phyloP scores from a whole-genome alignment of 2,797 vertebrate species.

The Halcyon chelicuti region DNA sequence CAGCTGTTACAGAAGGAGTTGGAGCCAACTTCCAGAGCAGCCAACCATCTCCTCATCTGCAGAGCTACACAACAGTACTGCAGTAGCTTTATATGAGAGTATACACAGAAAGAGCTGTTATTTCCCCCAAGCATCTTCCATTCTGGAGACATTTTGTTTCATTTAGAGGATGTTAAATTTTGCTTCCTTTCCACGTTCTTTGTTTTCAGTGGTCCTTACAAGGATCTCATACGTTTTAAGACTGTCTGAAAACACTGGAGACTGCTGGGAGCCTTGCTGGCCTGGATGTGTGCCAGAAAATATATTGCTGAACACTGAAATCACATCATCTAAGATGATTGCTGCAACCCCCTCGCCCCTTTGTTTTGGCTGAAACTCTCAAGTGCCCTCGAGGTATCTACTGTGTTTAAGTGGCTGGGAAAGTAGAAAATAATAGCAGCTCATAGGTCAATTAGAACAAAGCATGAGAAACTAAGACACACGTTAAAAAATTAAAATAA shows the following conservation, averaged over 20 bases:
- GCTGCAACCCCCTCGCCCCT: slow-evolving; percentile 41
- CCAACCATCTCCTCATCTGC: background rate
- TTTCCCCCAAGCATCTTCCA: background rate
- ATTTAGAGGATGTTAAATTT: background rate
- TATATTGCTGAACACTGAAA: slow-evolving; percentile 65
- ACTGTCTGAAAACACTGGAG: background rate
- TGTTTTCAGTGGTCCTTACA: background rate
- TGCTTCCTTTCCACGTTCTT: background rate
- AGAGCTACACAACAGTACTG: background rate
- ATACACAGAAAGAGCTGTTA: background rate
- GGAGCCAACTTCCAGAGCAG: background rate
- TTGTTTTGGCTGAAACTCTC: slow-evolving; percentile 59
- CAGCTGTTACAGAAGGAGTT: background rate
- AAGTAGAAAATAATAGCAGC: slow-evolving; percentile 35
- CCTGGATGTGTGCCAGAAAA: slow-evolving; percentile 39
- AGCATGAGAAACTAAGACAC: slow-evolving; percentile 22
- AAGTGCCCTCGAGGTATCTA: slow-evolving; percentile 56
- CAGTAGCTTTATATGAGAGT: background rate
- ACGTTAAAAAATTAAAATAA: slow-evolving; percentile 26
- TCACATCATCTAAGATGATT: slow-evolving; percentile 49
- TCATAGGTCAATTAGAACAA: slow-evolving; percentile 20
- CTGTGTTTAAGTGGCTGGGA: slow-evolving; percentile 59
- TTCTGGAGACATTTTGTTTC: background rate
- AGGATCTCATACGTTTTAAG: background rate
- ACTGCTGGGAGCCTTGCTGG: slow-evolving; percentile 31